Conservation (phyloP, 2,888 invertebrate species). For the Cheilosia grossa region DNA sequence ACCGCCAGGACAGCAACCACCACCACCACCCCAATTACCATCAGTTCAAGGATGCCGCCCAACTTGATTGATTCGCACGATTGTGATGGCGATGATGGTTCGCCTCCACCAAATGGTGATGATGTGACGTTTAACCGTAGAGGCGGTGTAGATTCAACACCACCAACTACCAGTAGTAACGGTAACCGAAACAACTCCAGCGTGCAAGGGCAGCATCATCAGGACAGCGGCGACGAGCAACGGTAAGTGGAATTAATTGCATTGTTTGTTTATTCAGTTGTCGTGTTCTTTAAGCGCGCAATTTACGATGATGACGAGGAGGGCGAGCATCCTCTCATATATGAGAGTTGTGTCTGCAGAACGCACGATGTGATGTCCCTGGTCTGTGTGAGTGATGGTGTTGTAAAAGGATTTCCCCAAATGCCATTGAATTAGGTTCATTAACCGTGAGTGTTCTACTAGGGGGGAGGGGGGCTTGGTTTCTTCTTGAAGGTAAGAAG, state of each 20-base stretch:
- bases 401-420: conserved; percentile 19
- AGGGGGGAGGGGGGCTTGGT: no score
- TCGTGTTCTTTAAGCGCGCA: conserved; percentile 18
- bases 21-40: conserved; percentile 53
- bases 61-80: conserved; percentile 83
- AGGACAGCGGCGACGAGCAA: conserved; percentile 46
- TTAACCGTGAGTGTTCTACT: not conserved
- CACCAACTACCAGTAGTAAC: conserved; percentile 72
- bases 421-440: conserved; percentile 11
- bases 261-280: conserved; percentile 51
- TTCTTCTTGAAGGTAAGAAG: no score
- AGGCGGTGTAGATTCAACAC: conserved; percentile 59
- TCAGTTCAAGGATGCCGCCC: conserved; percentile 70
- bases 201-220: conserved; percentile 74
- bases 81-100: conserved; percentile 77
- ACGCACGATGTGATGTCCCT: not conserved
- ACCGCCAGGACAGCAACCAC: conserved; percentile 38
- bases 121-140: conserved; percentile 75
- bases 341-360: not conserved
- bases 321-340: not conserved
- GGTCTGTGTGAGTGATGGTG: conserved; percentile 29
- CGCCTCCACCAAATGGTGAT: conserved; percentile 59
- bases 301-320: conserved; percentile 17
- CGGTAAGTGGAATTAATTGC: conserved; percentile 67
- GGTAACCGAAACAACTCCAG: conserved; percentile 79